Conservation (phyloP, 2,888 invertebrate species). For the Yponomeuta cagnagella region DNA sequence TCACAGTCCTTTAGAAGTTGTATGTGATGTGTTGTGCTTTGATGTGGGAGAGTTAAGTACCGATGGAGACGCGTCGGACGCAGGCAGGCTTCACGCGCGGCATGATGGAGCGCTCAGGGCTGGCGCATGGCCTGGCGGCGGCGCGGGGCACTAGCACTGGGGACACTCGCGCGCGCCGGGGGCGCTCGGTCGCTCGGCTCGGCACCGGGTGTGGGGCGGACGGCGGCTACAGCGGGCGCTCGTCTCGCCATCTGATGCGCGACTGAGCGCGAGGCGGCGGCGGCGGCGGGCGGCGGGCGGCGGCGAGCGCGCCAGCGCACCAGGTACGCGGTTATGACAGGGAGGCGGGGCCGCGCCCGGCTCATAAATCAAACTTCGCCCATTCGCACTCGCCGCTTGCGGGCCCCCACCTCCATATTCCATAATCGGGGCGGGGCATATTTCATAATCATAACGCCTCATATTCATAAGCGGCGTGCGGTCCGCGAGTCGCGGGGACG, state of each 20-base stretch:
- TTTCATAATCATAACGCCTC: constrained; percentile 77
- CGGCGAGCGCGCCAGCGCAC: constrained; percentile 77
- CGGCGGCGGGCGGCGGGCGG: constrained; percentile 49
- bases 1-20: constrained; percentile 46
- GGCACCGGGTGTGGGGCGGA: constrained; percentile 28
- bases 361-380: constrained; percentile 82
- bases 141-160: constrained; percentile 17
- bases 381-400: constrained; percentile 78
- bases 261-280: constrained; percentile 65
- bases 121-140: constrained; percentile 55
- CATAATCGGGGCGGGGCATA: constrained; percentile 77
- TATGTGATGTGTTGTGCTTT: constrained; percentile 37
- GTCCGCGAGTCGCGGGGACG: constrained; percentile 35
- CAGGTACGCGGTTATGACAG: constrained; percentile 76
- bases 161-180: constrained; percentile 46
- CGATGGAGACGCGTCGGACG: constrained; percentile 75
- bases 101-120: constrained; percentile 62
- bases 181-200: constrained; percentile 39
- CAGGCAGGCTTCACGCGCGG: constrained; percentile 73
- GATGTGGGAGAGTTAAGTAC: constrained; percentile 49
- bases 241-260: constrained; percentile 75
- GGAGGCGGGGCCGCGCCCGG: constrained; percentile 78
- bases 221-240: constrained; percentile 47
- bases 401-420: constrained; percentile 78
- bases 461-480: constrained; percentile 75